phyloP scores from a whole-genome alignment of 2,888 invertebrate genomes.

The Conops quadrifasciatus region DNA sequence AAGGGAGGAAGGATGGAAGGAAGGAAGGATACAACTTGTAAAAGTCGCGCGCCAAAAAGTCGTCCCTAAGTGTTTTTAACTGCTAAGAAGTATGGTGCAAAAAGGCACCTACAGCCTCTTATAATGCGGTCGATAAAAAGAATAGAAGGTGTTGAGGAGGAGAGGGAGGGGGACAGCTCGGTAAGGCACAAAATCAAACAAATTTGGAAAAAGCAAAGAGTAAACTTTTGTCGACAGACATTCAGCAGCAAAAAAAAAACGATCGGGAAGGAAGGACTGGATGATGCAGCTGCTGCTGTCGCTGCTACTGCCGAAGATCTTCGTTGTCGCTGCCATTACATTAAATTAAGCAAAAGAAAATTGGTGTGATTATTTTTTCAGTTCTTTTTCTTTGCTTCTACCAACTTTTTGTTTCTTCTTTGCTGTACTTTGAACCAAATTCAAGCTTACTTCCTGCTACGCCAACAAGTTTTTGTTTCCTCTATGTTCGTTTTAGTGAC shows the following conservation, averaged over 20 bases:
- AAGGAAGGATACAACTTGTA: background rate
- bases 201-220: too few species aligned
- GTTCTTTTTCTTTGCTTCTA: background rate
- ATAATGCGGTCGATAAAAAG: too few species aligned
- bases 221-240: too few species aligned
- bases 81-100: too few species aligned
- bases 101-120: background rate
- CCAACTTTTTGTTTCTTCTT: constrained; percentile 9
- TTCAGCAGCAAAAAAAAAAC: too few species aligned
- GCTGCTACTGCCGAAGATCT: constrained; percentile 27
- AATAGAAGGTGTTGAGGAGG: too few species aligned
- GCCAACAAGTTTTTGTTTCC: background rate
- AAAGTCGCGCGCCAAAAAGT: constrained; percentile 7
- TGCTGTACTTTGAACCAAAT: background rate
- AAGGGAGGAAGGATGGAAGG: background rate
- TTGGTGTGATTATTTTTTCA: constrained; percentile 39
- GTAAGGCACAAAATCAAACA: background rate
- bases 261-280: too few species aligned
- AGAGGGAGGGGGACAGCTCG: too few species aligned
- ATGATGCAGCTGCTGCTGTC: background rate
- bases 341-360: constrained; percentile 41
- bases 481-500: too few species aligned
- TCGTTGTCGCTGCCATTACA: constrained; percentile 37
- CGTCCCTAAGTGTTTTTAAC: background rate
- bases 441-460: background rate